Conservation (phyloP, 92 coral and sea anemone genomes). For the Phenganax marumi region DNA sequence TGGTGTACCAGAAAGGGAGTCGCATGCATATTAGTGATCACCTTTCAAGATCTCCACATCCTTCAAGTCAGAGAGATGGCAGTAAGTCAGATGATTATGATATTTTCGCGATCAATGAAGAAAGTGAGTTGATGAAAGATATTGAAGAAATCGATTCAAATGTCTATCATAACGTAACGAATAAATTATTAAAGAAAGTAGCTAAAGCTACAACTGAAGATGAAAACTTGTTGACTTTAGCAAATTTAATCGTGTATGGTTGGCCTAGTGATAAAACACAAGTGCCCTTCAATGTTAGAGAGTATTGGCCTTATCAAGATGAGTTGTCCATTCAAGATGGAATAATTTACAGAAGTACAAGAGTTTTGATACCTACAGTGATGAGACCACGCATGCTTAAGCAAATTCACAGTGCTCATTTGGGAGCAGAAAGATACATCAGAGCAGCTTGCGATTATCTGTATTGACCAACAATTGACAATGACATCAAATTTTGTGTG, state of each 20-base stretch:
- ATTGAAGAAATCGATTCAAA: slow-evolving; percentile 27
- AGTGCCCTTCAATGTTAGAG: slow-evolving; percentile 30
- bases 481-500: slow-evolving; percentile 40
- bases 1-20: slow-evolving; percentile 5
- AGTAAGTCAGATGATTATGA: slow-evolving; percentile 16
- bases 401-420: slow-evolving; percentile 37
- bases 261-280: slow-evolving; percentile 32
- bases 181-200: slow-evolving; percentile 31
- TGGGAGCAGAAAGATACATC: slow-evolving; percentile 34
- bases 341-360: slow-evolving; percentile 40
- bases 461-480: slow-evolving; percentile 42
- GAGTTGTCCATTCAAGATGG: slow-evolving; percentile 44
- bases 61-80: slow-evolving; percentile 8
- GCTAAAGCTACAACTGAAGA: slow-evolving; percentile 32
- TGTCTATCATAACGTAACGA: slow-evolving; percentile 33
- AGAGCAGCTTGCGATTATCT: slow-evolving; percentile 34
- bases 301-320: slow-evolving; percentile 40
- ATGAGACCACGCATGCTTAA: slow-evolving; percentile 37
- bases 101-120: slow-evolving; percentile 18
- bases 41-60: slow-evolving; percentile 22
- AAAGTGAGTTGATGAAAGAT: slow-evolving; percentile 10
- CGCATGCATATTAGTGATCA: slow-evolving; percentile 25
- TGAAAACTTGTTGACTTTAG: slow-evolving; percentile 24
- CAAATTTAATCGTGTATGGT: slow-evolving; percentile 8
- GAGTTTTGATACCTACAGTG: slow-evolving; percentile 31